Percentiles rank a stretch among this genome's conserved stretches.
These are phyloP conservation scores for Mus musculus DNA, from an alignment of 2,113 vertebrate genomes.

Conservation along the genomic window DNA sequence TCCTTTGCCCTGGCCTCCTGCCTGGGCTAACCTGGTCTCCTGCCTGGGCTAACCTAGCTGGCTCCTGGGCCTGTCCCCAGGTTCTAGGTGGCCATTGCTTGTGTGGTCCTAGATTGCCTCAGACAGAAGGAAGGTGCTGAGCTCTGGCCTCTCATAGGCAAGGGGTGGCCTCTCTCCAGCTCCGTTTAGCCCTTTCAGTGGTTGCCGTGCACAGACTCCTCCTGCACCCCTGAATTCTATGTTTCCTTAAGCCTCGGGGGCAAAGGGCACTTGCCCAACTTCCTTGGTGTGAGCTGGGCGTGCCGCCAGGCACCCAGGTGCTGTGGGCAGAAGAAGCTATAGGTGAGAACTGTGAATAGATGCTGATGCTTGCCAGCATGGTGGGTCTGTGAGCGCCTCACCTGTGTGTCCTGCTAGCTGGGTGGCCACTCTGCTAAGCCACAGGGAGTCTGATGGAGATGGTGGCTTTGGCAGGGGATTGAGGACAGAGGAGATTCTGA, in stretches of 20 bases:
- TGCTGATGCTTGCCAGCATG: too few relatives aligned
- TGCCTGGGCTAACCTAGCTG: neutral
- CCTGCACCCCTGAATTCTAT: neutral
- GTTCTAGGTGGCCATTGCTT: neutral
- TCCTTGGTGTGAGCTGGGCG: neutral
- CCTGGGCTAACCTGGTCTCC: neutral
- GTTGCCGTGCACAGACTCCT: neutral
- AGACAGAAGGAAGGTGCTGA: neutral
- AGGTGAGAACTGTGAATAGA: neutral
- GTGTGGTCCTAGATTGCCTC: neutral
- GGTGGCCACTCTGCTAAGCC: conserved; percentile 59
- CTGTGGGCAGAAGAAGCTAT: neutral
- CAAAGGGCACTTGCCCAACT: neutral
- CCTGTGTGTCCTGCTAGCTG: neutral
- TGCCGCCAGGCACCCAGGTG: neutral
- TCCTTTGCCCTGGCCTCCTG: neutral
- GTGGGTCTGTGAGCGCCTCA: neutral
- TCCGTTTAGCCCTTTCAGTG: neutral
- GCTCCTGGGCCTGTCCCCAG: neutral
- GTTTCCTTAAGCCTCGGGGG: neutral
- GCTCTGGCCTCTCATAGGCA: neutral
- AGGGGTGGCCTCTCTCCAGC: neutral
- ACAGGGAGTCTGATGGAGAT: conserved; percentile 82
- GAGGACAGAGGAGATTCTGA: neutral
- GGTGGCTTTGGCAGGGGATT: conserved; percentile 88